These are phyloP conservation scores for Sciurus carolinensis DNA, from an alignment of 2,797 vertebrate species.

Conservation along the genomic window DNA sequence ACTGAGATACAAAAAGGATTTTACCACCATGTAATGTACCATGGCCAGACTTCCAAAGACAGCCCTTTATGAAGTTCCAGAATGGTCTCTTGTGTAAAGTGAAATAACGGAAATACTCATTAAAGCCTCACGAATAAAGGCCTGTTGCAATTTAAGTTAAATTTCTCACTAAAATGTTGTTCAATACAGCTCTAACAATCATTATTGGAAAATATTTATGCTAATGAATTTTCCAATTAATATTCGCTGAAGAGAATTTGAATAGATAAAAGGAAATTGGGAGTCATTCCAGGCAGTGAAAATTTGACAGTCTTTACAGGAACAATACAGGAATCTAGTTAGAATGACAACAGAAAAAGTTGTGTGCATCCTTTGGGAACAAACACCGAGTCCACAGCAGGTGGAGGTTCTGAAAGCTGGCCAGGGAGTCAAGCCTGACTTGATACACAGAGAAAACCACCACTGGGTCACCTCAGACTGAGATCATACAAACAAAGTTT, in stretches of 20 bases:
- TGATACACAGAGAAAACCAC: not conserved
- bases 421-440: not conserved
- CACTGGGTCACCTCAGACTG: not conserved
- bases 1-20: not conserved
- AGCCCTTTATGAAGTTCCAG: not conserved
- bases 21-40: not conserved
- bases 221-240: constrained; percentile 19
- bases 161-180: not conserved
- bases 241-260: not conserved
- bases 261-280: not conserved
- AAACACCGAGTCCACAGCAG: not conserved
- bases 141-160: not conserved
- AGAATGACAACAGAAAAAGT: not conserved
- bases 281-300: not conserved
- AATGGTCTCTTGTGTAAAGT: not conserved
- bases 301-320: not conserved
- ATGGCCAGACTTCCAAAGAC: not conserved
- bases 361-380: not conserved
- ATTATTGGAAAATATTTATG: not conserved
- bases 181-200: not conserved
- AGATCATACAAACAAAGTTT: not conserved
- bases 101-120: not conserved
- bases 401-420: not conserved
- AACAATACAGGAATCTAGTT: not conserved
- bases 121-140: not conserved